These are phyloP conservation scores for Drosophila leonis DNA, from an alignment of 2,888 invertebrate genomes.

Conservation along the genomic window DNA sequence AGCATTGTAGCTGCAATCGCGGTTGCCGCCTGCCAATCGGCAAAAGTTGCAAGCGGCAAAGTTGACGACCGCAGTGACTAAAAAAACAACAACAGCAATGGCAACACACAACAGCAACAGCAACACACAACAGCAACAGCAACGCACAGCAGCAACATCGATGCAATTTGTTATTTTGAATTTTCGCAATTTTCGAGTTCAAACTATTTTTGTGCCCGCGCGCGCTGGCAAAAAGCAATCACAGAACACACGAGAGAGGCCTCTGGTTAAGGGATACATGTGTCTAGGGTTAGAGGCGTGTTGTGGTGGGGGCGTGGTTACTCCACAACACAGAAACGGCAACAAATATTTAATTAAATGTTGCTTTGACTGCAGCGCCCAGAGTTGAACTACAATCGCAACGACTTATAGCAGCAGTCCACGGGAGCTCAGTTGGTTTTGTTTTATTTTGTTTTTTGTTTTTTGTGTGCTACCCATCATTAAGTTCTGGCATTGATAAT, in stretches of 20 bases:
- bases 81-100: slow-evolving; percentile 15
- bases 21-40: slow-evolving; percentile 76
- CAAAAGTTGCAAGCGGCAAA: slow-evolving; percentile 70
- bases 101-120: slow-evolving; percentile 13
- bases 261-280: slow-evolving; percentile 16
- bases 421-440: slow-evolving; percentile 1
- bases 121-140: slow-evolving; percentile 16
- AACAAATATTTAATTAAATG: slow-evolving; percentile 73
- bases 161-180: slow-evolving; percentile 79
- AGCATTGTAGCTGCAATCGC: slow-evolving; percentile 58
- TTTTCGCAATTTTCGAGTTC: slow-evolving; percentile 70
- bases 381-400: slow-evolving; percentile 12
- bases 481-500: slow-evolving; percentile 50
- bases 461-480: slow-evolving; percentile 23
- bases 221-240: slow-evolving; percentile 55
- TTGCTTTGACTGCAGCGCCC: slow-evolving; percentile 38
- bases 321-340: slow-evolving; percentile 6
- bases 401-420: slow-evolving; percentile 2
- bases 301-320: not conserved
- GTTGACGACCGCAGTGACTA: slow-evolving; percentile 71
- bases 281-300: not conserved
- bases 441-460: not conserved
- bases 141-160: slow-evolving; percentile 43
- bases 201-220: slow-evolving; percentile 62
- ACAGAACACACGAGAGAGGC: slow-evolving; percentile 45